Evolutionary conservation across 2,113 vertebrate genomes (phyloP).

Genomic region (Anguilla japonica): DNA sequence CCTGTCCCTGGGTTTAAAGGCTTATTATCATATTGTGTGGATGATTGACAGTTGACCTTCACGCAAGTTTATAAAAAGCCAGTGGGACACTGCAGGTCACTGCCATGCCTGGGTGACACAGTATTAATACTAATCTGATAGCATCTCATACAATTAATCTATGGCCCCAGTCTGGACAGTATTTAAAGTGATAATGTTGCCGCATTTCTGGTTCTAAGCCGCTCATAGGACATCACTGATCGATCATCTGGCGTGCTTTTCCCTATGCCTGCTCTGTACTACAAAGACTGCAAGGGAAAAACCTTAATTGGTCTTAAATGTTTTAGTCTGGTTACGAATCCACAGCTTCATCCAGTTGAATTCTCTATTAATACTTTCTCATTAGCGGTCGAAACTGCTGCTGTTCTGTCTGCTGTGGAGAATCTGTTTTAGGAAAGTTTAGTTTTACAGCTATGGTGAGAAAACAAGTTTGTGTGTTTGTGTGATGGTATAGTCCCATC

Average conservation of each 20-base stretch:
- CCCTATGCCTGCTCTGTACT: background rate
- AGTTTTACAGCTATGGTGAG: background rate
- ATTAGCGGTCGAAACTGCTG: background rate
- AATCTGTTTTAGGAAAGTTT: background rate
- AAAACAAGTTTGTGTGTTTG: background rate
- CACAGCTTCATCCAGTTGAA: conserved; percentile 19
- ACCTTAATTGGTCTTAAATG: conserved; percentile 28
- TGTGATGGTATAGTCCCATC: background rate
- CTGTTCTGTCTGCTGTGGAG: background rate
- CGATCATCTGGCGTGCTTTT: conserved; percentile 30
- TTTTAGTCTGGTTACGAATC: conserved; percentile 32
- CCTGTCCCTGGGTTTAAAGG: conserved; percentile 51
- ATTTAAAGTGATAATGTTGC: conserved; percentile 51
- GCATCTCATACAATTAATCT: conserved; percentile 71
- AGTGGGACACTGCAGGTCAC: conserved; percentile 52
- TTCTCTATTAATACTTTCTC: conserved; percentile 9
- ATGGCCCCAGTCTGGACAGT: conserved; percentile 40
- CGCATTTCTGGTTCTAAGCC: conserved; percentile 36
- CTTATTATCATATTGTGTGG: conserved; percentile 64
- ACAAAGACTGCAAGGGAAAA: conserved; percentile 41
- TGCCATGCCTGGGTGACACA: conserved; percentile 51
- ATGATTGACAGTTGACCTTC: conserved; percentile 77
- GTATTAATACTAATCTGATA: conserved; percentile 73
- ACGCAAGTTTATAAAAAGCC: conserved; percentile 59
- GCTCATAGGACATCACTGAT: conserved; percentile 17